Evolutionary conservation across 2,797 vertebrate species (phyloP).

Genomic region (Sarcophilus harrisii): DNA sequence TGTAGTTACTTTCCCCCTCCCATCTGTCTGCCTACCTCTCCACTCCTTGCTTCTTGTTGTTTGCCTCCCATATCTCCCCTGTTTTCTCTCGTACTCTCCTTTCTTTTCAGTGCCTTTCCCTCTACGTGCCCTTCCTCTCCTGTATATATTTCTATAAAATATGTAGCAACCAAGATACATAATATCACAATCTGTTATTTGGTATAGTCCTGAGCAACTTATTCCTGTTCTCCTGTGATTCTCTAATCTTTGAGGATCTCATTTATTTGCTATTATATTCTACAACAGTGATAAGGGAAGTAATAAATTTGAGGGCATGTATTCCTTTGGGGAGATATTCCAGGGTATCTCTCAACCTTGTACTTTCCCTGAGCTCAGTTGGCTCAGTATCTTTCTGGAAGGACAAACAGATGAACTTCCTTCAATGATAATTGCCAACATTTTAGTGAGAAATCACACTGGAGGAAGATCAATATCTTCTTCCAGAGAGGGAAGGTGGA

Average conservation of each 20-base stretch:
- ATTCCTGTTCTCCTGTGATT: background rate
- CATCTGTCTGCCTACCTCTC: background rate
- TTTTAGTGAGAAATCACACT: background rate
- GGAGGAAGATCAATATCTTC: background rate
- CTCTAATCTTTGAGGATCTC: background rate
- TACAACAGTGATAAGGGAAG: background rate
- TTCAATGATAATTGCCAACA: background rate
- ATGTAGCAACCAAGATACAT: background rate
- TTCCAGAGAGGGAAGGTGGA: background rate
- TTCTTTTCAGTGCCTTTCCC: background rate
- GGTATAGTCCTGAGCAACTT: background rate
- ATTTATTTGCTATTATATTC: conserved; percentile 1
- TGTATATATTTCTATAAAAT: background rate
- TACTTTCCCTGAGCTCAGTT: background rate
- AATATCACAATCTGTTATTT: background rate
- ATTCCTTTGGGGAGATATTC: background rate
- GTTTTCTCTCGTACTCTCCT: background rate
- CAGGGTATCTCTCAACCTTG: background rate
- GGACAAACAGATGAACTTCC: background rate
- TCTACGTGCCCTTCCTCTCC: background rate
- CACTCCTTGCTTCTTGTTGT: background rate
- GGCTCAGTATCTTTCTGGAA: background rate
- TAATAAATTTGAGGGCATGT: background rate
- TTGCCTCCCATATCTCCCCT: background rate
- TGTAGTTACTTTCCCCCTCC: background rate